Evolutionary conservation across 2,113 vertebrate species (phyloP).

Genomic region (Erythrolamprus reginae): DNA sequence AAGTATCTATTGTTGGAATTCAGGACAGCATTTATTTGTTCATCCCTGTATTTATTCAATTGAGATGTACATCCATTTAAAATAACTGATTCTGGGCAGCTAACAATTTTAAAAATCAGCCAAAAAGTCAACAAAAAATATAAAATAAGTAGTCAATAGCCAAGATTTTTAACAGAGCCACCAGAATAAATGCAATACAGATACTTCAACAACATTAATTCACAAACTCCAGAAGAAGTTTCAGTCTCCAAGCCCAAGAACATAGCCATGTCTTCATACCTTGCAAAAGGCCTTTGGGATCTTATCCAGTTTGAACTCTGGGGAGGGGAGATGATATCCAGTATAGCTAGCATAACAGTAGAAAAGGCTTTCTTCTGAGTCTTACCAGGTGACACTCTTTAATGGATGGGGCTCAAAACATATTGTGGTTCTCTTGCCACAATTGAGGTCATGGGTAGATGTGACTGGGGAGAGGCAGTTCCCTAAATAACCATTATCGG

Average conservation of each 20-base stretch:
- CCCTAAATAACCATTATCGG: neutral
- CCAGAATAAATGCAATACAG: neutral
- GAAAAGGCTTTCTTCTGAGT: neutral
- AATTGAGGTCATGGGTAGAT: neutral
- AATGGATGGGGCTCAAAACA: neutral
- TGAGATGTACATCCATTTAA: neutral
- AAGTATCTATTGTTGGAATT: neutral
- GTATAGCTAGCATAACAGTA: neutral
- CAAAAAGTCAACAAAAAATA: neutral
- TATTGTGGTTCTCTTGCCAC: neutral
- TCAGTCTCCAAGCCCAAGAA: neutral
- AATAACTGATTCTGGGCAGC: neutral
- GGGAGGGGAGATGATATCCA: neutral
- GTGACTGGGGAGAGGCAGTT: neutral
- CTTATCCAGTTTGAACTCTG: neutral
- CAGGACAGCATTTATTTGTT: neutral
- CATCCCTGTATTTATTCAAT: neutral
- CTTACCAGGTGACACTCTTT: neutral
- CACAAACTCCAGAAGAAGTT: neutral
- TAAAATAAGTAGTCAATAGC: neutral
- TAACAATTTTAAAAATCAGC: neutral
- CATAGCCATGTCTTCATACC: neutral
- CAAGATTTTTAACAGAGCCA: neutral
- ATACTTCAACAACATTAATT: neutral
- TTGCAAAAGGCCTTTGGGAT: neutral